phyloP scores from a whole-genome alignment of 2,797 vertebrate genomes.

The Tiaroga cobitis region DNA sequence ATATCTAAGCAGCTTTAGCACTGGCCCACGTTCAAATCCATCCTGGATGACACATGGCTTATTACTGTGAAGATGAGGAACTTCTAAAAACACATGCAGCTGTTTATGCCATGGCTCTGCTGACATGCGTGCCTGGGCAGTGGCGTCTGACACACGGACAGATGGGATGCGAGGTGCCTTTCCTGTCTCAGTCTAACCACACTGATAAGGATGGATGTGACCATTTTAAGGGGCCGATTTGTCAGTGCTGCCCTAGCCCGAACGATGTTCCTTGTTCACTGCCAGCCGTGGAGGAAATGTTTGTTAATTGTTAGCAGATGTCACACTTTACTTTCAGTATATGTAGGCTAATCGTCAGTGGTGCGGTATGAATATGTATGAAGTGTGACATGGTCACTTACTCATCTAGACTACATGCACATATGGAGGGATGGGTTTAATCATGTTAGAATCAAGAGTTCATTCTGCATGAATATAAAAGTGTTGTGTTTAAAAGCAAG shows the following conservation, averaged over 20 bases:
- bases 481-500: neutral
- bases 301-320: constrained; percentile 71
- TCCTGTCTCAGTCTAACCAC: constrained; percentile 65
- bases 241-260: constrained; percentile 65
- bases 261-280: constrained; percentile 1
- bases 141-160: constrained; percentile 73
- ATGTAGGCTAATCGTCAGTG: constrained; percentile 53
- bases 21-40: constrained; percentile 72
- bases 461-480: neutral
- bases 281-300: constrained; percentile 62
- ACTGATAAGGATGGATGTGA: constrained; percentile 71
- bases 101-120: constrained; percentile 71
- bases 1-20: constrained; percentile 76
- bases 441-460: neutral
- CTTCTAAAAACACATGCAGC: constrained; percentile 71
- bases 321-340: constrained; percentile 46
- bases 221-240: constrained; percentile 69
- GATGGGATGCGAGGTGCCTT: constrained; percentile 70
- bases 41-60: constrained; percentile 65
- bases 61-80: constrained; percentile 64
- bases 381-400: constrained; percentile 41
- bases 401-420: constrained; percentile 22
- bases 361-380: constrained; percentile 19
- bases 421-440: constrained; percentile 17
- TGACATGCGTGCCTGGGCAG: constrained; percentile 69